Conservation (phyloP, 2,797 vertebrate genomes). For the Sitta carolinensis region DNA sequence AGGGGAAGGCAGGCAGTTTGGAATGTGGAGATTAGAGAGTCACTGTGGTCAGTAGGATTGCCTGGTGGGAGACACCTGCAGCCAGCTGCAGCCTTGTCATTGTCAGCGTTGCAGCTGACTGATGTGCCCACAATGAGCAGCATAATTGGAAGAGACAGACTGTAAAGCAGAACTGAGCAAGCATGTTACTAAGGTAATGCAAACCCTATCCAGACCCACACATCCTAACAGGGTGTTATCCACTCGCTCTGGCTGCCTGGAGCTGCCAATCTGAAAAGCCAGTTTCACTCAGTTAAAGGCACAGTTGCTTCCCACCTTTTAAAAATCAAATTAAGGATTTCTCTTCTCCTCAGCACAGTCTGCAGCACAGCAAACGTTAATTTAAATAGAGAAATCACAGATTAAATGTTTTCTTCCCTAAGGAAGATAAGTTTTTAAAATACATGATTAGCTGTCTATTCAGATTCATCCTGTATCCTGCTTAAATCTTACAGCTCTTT, state of each 20-base stretch:
- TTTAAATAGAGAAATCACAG: background rate
- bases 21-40: constrained; percentile 2
- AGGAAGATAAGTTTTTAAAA: constrained; percentile 1
- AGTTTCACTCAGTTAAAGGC: background rate
- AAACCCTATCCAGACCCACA: constrained; percentile 6
- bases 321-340: background rate
- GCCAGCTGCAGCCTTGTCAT: background rate
- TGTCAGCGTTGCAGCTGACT: background rate
- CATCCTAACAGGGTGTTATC: background rate
- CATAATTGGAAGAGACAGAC: constrained; percentile 9
- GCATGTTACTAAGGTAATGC: constrained; percentile 8
- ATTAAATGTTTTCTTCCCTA: background rate
- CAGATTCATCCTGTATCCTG: background rate
- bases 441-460: background rate
- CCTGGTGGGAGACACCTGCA: background rate
- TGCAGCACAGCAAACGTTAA: background rate
- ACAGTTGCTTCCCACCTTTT: background rate
- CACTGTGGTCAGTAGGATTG: background rate
- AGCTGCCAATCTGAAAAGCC: background rate
- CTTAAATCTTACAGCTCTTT: constrained; percentile 26
- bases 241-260: background rate
- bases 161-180: background rate
- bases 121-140: constrained; percentile 1
- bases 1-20: background rate
- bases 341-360: background rate